Conservation (phyloP, 2,113 vertebrate species). For the Myotis yumanensis region DNA sequence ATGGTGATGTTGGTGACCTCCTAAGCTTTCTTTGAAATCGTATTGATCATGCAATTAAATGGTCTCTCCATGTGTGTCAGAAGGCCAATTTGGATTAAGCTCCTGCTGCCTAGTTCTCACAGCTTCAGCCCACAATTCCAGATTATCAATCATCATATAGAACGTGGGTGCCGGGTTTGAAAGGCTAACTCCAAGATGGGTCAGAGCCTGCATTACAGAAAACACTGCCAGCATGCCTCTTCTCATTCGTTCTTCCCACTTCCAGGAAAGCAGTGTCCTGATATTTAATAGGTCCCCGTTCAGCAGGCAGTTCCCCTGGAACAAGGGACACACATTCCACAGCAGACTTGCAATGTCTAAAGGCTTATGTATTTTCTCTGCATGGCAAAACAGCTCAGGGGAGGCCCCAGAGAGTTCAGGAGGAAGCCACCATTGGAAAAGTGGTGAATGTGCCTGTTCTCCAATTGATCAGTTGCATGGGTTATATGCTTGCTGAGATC, state of each 20-base stretch:
- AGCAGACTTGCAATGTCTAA: slow-evolving; percentile 59
- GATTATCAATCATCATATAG: neutral
- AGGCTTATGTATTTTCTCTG: neutral
- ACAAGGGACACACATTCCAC: slow-evolving; percentile 66
- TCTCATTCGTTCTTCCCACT: slow-evolving; percentile 37
- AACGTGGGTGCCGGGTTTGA: neutral
- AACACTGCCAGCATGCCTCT: neutral
- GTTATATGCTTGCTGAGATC: neutral
- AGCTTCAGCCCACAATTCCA: slow-evolving; percentile 49
- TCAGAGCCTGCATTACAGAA: neutral
- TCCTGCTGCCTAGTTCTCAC: slow-evolving; percentile 37
- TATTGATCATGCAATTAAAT: slow-evolving; percentile 79
- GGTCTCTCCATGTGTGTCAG: slow-evolving; percentile 37
- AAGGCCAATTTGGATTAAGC: slow-evolving; percentile 69
- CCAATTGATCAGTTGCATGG: slow-evolving; percentile 1
- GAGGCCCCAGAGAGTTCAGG: slow-evolving; percentile 13
- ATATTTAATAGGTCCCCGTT: slow-evolving; percentile 62
- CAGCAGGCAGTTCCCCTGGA: slow-evolving; percentile 58
- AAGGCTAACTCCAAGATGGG: neutral
- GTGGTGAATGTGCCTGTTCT: neutral
- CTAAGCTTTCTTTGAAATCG: slow-evolving; percentile 63
- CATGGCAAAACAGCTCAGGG: neutral
- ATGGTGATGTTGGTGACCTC: slow-evolving; percentile 71
- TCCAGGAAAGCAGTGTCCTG: slow-evolving; percentile 60
- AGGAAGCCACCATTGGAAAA: neutral